phyloP scores from a whole-genome alignment of 2,113 vertebrate species.

The Eolophus roseicapilla region DNA sequence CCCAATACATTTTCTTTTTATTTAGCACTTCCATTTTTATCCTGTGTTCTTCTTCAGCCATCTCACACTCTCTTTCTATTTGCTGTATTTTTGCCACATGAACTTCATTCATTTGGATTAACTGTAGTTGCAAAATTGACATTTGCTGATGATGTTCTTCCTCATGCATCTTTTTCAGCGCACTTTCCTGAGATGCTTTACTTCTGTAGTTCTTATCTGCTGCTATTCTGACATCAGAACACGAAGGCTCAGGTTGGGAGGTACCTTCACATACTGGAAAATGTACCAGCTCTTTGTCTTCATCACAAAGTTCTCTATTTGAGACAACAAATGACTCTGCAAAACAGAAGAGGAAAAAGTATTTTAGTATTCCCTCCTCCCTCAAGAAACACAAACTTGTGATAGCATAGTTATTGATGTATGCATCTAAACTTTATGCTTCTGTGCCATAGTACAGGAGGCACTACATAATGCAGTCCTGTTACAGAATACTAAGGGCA shows the following conservation, averaged over 20 bases:
- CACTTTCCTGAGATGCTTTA: slow-evolving; percentile 80
- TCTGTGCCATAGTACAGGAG: background rate
- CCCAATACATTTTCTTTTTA: slow-evolving; percentile 88
- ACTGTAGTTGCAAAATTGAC: slow-evolving; percentile 81
- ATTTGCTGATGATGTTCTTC: slow-evolving; percentile 84
- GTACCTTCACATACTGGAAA: slow-evolving; percentile 81
- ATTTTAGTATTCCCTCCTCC: slow-evolving; percentile 8
- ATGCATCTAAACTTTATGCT: background rate
- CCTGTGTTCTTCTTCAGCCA: slow-evolving; percentile 83
- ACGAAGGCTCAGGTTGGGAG: slow-evolving; percentile 78
- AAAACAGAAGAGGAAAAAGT: slow-evolving; percentile 63
- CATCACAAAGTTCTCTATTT: slow-evolving; percentile 80
- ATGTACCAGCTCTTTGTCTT: slow-evolving; percentile 80
- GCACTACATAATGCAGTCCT: background rate
- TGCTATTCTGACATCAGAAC: slow-evolving; percentile 79
- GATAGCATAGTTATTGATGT: background rate
- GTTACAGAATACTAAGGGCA: background rate
- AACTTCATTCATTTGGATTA: slow-evolving; percentile 85
- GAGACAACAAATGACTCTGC: slow-evolving; percentile 79
- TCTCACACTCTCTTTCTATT: slow-evolving; percentile 83
- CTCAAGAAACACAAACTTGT: background rate
- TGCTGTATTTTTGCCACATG: slow-evolving; percentile 85
- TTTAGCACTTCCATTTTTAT: slow-evolving; percentile 86
- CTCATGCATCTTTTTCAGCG: slow-evolving; percentile 84
- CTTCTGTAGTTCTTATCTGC: slow-evolving; percentile 81